These are phyloP conservation scores for Eilema caniola DNA, from an alignment of 2,888 invertebrate species.

Conservation along the genomic window DNA sequence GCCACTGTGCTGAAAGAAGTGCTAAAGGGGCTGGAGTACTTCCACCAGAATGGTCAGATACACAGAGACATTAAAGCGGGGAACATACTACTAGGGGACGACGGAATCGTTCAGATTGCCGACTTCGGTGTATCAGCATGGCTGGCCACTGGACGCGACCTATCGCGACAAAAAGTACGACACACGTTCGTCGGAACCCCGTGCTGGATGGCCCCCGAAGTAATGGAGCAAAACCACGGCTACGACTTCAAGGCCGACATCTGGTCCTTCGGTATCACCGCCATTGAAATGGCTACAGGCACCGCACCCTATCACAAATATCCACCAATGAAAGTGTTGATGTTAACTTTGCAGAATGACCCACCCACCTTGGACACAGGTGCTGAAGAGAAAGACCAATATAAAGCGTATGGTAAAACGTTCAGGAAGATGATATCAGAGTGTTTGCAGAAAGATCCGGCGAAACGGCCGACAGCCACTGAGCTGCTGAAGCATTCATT, in stretches of 20 bases:
- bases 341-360: conserved; percentile 99
- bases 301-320: conserved; percentile 99
- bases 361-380: conserved; percentile 98
- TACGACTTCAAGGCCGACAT: conserved; percentile 99
- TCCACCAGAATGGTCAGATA: conserved; percentile 98
- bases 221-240: conserved; percentile 99
- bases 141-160: conserved; percentile 98
- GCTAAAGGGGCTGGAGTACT: conserved; percentile 98
- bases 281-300: conserved; percentile 99
- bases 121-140: conserved; percentile 99
- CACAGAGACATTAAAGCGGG: conserved; percentile 91
- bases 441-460: conserved; percentile 98
- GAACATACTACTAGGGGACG: conserved; percentile 97
- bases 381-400: conserved; percentile 99
- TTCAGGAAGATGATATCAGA: conserved; percentile 99
- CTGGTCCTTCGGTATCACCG: conserved; percentile 96
- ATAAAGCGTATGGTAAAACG: conserved; percentile 99
- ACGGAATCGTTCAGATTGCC: conserved; percentile 99
- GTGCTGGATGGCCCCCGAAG: conserved; percentile 99
- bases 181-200: conserved; percentile 99
- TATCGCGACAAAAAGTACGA: conserved; percentile 97
- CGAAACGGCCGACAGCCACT: conserved; percentile 97
- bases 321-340: conserved; percentile 99
- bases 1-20: conserved; percentile 99
- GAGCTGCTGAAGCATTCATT: conserved; percentile 99